Conservation (phyloP, 2,888 invertebrate genomes). For the Nezara viridula region DNA sequence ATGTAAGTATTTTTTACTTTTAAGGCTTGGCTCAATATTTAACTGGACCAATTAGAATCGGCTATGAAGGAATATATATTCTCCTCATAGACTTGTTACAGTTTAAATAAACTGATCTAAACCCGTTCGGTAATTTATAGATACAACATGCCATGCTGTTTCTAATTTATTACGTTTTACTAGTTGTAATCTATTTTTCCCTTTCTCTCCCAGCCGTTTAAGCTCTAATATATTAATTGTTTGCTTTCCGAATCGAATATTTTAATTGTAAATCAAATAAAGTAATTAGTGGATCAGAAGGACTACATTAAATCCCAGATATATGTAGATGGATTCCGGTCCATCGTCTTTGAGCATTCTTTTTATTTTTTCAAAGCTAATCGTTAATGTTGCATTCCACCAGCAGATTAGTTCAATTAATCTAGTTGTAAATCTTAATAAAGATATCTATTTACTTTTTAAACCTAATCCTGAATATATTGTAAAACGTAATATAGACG, state of each 20-base stretch:
- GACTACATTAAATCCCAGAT: neutral
- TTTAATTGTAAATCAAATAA: neutral
- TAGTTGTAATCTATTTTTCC: neutral
- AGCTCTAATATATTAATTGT: neutral
- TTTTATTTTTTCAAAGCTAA: neutral
- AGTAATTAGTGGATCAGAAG: neutral
- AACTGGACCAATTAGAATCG: neutral
- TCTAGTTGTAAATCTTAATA: no score
- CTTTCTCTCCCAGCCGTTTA: neutral
- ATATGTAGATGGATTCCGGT: no score
- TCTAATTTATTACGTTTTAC: neutral
- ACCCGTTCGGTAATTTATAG: neutral
- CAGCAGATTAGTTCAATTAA: neutral
- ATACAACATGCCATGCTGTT: neutral
- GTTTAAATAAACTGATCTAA: neutral
- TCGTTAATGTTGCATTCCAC: neutral
- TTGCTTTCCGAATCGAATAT: neutral
- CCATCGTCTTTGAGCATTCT: no score
- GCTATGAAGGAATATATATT: neutral
- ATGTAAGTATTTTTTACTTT: no score
- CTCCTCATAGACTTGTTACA: slow-evolving; percentile 1
- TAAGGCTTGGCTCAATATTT: neutral
- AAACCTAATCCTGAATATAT: no score
- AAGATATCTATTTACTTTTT: no score
- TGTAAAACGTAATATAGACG: no score